phyloP scores from a whole-genome alignment of 1,140 invertebrate genomes.

The Aricia agestis region DNA sequence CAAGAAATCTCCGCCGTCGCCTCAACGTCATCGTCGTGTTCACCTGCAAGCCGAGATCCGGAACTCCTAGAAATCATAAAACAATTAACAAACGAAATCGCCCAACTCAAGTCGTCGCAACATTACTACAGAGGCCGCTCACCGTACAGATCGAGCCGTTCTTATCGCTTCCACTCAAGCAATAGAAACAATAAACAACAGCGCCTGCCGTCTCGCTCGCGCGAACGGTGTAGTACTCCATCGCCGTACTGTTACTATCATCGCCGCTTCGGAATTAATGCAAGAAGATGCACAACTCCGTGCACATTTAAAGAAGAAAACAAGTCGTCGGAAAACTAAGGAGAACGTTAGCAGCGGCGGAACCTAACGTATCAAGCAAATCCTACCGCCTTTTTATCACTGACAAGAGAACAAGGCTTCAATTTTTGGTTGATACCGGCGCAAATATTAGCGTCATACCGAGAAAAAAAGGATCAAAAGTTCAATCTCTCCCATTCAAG shows the following conservation, averaged over 20 bases:
- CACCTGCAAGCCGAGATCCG: background rate
- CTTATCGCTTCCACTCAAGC: constrained; percentile 8
- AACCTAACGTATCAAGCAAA: constrained; percentile 21
- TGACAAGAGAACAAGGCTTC: constrained; percentile 29
- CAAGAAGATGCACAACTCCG: constrained; percentile 21
- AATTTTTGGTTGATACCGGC: constrained; percentile 33
- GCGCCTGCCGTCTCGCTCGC: background rate
- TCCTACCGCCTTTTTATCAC: constrained; percentile 36
- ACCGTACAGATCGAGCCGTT: no score
- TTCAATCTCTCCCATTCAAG: constrained; percentile 23
- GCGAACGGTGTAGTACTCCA: background rate
- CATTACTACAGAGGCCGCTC: background rate
- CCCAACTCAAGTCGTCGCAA: constrained; percentile 19
- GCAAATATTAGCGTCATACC: constrained; percentile 31
- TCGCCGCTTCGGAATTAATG: constrained; percentile 19
- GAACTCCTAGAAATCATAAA: background rate
- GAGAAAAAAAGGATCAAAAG: constrained; percentile 14
- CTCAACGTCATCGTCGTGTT: background rate
- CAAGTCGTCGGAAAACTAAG: constrained; percentile 32
- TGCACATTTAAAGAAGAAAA: constrained; percentile 17
- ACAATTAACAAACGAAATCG: constrained; percentile 9
- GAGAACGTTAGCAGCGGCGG: constrained; percentile 28
- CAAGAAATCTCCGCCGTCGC: constrained; percentile 23
- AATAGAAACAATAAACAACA: background rate
- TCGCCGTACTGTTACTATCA: constrained; percentile 25